Base-by-base conservation (phyloP, 2,888 invertebrate genomes). In the Agrilus mali region DNA sequence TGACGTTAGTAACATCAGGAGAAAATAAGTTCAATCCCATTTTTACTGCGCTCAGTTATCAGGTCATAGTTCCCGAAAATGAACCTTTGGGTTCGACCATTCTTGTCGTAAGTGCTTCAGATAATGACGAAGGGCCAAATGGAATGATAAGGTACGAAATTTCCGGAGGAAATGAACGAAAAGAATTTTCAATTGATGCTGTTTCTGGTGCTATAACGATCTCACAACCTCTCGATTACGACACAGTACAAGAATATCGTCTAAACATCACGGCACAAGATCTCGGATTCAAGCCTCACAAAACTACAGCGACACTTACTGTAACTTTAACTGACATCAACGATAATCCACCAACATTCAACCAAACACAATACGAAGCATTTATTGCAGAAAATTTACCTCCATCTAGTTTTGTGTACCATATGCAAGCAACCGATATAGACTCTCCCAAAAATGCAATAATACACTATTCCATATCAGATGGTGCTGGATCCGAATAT, bases 241-340 rank as follows among this genome's bases (percentile, higher is more conserved):
- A 96, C 60, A 75, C 78, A 0, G 76, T 85, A 41, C 83, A 84
- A 60, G 86, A 86, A 60, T 93, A 93, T 63, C 77, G 79, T 41
- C 65, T 96, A 3, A 90, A 88, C 60, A 85, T 96, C 44, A 86
- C 88, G 0, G 94, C 90, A 0, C 76, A 75, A 48, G 95, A 96
- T 68, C 69, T 87, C 40, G 94, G 86, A 3, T 90, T 88, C 59
- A 80, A 85, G 52, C 74, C 86, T 0, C 78, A 77, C 53, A 77
- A 77, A 57, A 78, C 88, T 0, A 80, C 82, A 5, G 88, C 88
- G 0, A 82, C 84, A 54, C 69, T 94, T 7, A 87, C 86, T 1
- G 82, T 96, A 1, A 85, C 83, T 41, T 72, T 96, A 2, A 88
- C 87, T 0, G 95, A 96, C 60, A 86, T 94, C 33, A 95, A 93